Evolutionary conservation across 1,140 invertebrate species (phyloP), one percentile per base, ranked within the genome.

Genomic region (Achroia grisella): DNA sequence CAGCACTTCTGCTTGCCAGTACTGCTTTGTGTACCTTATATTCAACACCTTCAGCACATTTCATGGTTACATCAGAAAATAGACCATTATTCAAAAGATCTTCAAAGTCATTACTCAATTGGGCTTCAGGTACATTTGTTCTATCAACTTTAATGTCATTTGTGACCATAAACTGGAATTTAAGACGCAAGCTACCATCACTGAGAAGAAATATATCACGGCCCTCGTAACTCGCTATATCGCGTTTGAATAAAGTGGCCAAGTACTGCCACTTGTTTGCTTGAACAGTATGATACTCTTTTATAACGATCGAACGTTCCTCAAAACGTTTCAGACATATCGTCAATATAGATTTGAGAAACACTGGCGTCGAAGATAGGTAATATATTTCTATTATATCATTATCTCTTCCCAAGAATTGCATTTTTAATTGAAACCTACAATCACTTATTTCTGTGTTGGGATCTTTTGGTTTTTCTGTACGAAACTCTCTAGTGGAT

Each of bases 1-100:
- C 91, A 15, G 86, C 87, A 60, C 90, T 91, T 39, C 91, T 60
- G 43, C 70, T 79, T 1, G 81, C 76, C 13, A 85, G 36, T 10
- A 86, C 67, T 17, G 71, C 75, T 56, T 83, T 86, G 40, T 86
- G 81, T 0, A 80, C 74, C 62, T 80, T 82, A 36, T 63, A 80
- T 36, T 80, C 73, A 33, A 50, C 58, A 0, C 67, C 69, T 43
- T 85, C 81, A 10, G 52, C 61, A 40, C 77, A 85, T 44, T 76
- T 80, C 44, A 85, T 85, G 6, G 61, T 71, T 0, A 85, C 67
- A 69, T 85, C 81, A 37, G 79, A 79, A 61, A 74, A 82, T 10
- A 78, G 42, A 0, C 72, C 73, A 67, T 70, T 69, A 31, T 72
- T 71, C 0, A 85, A 48, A 1, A 85, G 52, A 51, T 71, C 78